phyloP scores from a whole-genome alignment of 30 jellyfish, hydroid and myxozoan species.

The Haliclystus octoradiatus region DNA sequence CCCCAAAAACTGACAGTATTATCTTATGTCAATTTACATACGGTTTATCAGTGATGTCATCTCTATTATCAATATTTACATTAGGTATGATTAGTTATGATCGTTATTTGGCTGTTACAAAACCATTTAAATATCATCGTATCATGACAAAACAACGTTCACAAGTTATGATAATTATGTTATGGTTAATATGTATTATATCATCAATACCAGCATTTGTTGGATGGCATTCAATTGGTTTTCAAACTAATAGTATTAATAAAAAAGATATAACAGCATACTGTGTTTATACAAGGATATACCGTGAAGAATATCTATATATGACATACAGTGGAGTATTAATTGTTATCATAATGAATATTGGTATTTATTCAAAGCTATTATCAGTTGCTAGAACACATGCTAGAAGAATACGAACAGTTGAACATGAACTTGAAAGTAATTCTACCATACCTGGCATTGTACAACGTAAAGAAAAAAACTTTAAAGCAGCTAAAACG shows the following conservation, averaged over 20 bases:
- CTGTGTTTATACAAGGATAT: constrained; percentile 70
- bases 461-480: constrained; percentile 39
- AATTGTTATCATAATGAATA: constrained; percentile 36
- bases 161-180: constrained; percentile 12
- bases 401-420: constrained; percentile 50
- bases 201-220: constrained; percentile 53
- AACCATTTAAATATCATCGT: constrained; percentile 60
- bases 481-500: constrained; percentile 77
- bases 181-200: constrained; percentile 36
- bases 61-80: constrained; percentile 52
- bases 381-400: constrained; percentile 61
- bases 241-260: neutral
- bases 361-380: constrained; percentile 28
- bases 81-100: constrained; percentile 77
- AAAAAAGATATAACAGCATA: constrained; percentile 27
- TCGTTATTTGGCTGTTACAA: constrained; percentile 60
- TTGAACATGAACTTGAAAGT: constrained; percentile 40
- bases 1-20: constrained; percentile 21
- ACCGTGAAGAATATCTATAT: constrained; percentile 49
- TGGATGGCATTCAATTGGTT: constrained; percentile 54
- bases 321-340: constrained; percentile 19
- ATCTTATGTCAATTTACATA: constrained; percentile 61
- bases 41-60: constrained; percentile 50
- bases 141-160: constrained; percentile 33
- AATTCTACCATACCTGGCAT: constrained; percentile 15